These are phyloP conservation scores for Carterocephalus palaemon DNA, from an alignment of 2,888 invertebrate genomes.

Conservation along the genomic window DNA sequence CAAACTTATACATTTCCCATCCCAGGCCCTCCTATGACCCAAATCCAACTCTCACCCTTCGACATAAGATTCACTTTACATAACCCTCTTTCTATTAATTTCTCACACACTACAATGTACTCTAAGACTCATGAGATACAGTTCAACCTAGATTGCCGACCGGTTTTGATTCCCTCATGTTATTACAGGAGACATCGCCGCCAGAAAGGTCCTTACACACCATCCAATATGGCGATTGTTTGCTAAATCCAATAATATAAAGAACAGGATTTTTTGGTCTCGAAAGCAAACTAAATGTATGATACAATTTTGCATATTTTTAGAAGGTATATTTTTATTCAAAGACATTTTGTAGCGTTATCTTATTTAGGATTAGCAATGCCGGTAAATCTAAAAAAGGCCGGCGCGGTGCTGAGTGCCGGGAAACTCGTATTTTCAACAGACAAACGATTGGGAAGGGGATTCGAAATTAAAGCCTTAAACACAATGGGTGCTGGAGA, in stretches of 20 bases:
- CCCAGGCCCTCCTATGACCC: too few species aligned
- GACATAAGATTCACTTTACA: constrained; percentile 1
- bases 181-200: constrained; percentile 19
- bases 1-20: constrained; percentile 12
- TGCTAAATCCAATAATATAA: constrained; percentile 22
- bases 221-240: constrained; percentile 21
- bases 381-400: too few species aligned
- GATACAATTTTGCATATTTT: too few species aligned
- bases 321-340: too few species aligned
- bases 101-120: constrained; percentile 6
- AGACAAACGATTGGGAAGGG: too few species aligned
- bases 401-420: too few species aligned
- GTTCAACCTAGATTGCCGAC: background rate
- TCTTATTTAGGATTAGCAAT: too few species aligned
- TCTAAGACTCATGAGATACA: background rate
- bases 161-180: constrained; percentile 16
- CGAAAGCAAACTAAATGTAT: background rate
- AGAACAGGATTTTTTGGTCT: constrained; percentile 12
- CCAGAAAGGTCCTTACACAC: constrained; percentile 16
- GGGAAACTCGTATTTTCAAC: too few species aligned
- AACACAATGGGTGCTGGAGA: too few species aligned
- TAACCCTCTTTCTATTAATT: background rate
- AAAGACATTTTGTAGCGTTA: too few species aligned
- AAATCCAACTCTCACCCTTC: background rate
- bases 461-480: too few species aligned